phyloP scores from a whole-genome alignment of 92 coral and sea anemone genomes.

The Galaxea fascicularis region DNA sequence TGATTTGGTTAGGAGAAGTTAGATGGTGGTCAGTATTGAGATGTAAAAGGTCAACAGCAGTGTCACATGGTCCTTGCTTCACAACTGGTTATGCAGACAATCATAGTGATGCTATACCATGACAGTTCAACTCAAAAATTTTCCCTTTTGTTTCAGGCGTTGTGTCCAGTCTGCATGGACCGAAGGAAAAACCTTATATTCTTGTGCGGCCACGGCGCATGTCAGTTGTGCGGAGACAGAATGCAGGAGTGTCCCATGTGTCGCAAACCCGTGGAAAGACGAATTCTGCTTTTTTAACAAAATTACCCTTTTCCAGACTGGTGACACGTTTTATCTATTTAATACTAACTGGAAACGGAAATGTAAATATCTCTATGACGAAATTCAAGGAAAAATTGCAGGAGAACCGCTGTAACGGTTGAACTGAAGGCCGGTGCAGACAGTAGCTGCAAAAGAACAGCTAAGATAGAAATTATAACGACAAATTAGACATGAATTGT shows the following conservation, averaged over 20 bases:
- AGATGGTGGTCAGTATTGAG: no score
- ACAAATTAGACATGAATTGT: neutral
- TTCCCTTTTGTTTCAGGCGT: slow-evolving; percentile 66
- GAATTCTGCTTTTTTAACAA: slow-evolving; percentile 84
- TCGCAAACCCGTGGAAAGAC: slow-evolving; percentile 92
- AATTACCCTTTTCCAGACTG: neutral
- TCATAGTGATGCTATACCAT: no score
- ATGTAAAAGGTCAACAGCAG: no score
- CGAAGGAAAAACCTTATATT: slow-evolving; percentile 95
- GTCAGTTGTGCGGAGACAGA: slow-evolving; percentile 97
- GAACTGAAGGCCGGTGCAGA: no score
- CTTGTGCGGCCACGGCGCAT: slow-evolving; percentile 97
- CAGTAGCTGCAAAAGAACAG: no score
- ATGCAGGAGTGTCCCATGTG: slow-evolving; percentile 99
- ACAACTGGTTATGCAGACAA: no score
- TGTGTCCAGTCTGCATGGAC: slow-evolving; percentile 99
- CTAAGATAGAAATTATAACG: neutral
- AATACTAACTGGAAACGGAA: neutral
- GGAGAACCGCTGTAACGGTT: neutral
- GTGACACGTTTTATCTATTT: neutral
- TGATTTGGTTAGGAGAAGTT: no score
- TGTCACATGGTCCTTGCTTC: no score
- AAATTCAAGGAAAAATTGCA: neutral
- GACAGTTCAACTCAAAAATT: neutral
- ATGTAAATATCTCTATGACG: neutral